phyloP scores from a whole-genome alignment of 2,113 vertebrate genomes.

The Microcebus murinus region DNA sequence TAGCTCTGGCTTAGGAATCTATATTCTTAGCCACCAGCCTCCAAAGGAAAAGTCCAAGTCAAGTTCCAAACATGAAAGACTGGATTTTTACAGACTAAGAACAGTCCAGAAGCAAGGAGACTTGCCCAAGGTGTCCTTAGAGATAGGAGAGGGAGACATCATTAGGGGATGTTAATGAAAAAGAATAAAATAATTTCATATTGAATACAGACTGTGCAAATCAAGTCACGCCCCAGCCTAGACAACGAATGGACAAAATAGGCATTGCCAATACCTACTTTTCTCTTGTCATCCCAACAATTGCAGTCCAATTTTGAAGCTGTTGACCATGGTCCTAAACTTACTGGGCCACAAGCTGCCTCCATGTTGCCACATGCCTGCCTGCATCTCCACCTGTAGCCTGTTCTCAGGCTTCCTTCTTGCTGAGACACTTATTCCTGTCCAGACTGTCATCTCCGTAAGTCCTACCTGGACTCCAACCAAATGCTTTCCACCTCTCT shows the following conservation, averaged over 20 bases:
- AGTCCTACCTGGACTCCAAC: background rate
- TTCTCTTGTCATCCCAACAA: background rate
- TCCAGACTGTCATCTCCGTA: background rate
- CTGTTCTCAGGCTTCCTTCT: background rate
- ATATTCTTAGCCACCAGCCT: background rate
- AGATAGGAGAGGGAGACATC: background rate
- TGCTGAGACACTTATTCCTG: background rate
- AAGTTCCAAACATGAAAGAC: background rate
- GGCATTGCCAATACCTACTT: background rate
- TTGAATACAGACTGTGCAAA: background rate
- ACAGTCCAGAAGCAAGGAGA: background rate
- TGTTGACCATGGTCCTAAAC: background rate
- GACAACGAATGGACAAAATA: background rate
- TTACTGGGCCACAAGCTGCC: background rate
- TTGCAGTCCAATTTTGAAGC: rapidly evolving
- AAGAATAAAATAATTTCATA: background rate
- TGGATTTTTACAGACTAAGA: background rate
- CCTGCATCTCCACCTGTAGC: background rate
- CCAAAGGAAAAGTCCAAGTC: background rate
- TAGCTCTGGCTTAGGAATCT: background rate
- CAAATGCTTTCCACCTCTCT: background rate
- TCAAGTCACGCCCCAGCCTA: background rate
- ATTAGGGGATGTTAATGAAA: background rate
- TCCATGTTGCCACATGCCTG: background rate
- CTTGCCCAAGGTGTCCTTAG: background rate